These are phyloP conservation scores for Anguilla pacifica DNA, from an alignment of 2,797 vertebrate genomes.

Conservation along the genomic window DNA sequence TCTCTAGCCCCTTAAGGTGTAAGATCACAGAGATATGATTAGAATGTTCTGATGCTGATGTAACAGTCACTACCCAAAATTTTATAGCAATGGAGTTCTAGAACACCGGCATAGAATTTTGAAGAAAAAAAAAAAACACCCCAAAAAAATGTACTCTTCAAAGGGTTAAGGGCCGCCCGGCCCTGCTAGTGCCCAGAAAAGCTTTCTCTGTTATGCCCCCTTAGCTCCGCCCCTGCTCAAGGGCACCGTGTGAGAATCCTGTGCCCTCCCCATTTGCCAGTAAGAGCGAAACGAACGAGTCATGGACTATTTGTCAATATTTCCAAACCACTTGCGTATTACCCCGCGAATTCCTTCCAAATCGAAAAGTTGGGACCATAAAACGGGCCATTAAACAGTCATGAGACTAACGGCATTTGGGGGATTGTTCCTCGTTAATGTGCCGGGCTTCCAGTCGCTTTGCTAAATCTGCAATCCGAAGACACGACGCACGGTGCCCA, in stretches of 20 bases:
- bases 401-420: not conserved
- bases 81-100: no score
- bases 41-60: no score
- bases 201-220: no score
- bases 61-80: no score
- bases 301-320: not conserved
- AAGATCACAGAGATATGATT: no score
- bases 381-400: not conserved
- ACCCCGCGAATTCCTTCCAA: not conserved
- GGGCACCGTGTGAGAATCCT: not conserved
- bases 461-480: slow-evolving; percentile 8
- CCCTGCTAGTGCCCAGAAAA: no score
- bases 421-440: slow-evolving; percentile 11
- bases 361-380: not conserved
- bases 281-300: not conserved
- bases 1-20: no score
- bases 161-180: no score
- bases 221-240: not conserved
- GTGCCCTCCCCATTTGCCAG: not conserved
- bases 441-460: not conserved
- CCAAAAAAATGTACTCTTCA: no score
- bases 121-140: no score
- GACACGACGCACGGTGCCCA: not conserved
- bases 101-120: no score
- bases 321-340: not conserved